A percentile compares a stretch with the other conserved stretches of the same genome.
Conservation (phyloP, 2,113 vertebrate species). For the Cricetomys ansorgei region DNA sequence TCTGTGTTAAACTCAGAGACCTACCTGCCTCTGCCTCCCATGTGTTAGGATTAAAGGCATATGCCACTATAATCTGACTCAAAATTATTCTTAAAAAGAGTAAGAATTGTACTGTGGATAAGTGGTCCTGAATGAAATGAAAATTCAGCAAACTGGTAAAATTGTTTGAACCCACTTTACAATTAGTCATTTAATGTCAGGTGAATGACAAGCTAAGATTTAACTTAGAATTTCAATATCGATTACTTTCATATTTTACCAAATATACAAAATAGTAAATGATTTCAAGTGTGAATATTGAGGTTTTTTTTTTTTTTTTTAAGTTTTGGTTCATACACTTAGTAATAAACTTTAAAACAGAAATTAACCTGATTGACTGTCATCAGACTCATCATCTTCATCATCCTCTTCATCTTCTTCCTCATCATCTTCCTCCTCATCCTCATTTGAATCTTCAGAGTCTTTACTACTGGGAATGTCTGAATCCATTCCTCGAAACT, state of each 20-base stretch:
- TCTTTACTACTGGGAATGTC: conserved; percentile 94
- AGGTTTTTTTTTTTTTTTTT: conserved; percentile 27
- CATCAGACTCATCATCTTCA: conserved; percentile 94
- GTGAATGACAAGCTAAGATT: conserved; percentile 40
- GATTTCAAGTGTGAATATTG: background rate
- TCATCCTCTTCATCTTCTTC: conserved; percentile 95
- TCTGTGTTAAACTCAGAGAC: background rate
- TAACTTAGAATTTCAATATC: conserved; percentile 49
- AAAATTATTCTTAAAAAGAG: background rate
- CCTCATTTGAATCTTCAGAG: conserved; percentile 94
- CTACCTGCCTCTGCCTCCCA: background rate
- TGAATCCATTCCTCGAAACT: conserved; percentile 91
- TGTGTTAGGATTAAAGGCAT: background rate
- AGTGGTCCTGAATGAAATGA: conserved; percentile 6
- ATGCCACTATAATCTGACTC: background rate
- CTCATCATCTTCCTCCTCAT: conserved; percentile 96
- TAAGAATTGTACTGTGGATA: background rate
- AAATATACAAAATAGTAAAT: conserved; percentile 12
- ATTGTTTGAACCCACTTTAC: conserved; percentile 29
- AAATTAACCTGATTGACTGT: conserved; percentile 95
- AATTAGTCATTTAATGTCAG: conserved; percentile 51
- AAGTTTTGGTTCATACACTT: conserved; percentile 54
- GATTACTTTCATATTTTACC: background rate
- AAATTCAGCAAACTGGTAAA: conserved; percentile 43
- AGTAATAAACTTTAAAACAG: conserved; percentile 73